Evolutionary conservation across 2,113 vertebrate genomes (phyloP).

Genomic region (Romanogobio albipinnatus): DNA sequence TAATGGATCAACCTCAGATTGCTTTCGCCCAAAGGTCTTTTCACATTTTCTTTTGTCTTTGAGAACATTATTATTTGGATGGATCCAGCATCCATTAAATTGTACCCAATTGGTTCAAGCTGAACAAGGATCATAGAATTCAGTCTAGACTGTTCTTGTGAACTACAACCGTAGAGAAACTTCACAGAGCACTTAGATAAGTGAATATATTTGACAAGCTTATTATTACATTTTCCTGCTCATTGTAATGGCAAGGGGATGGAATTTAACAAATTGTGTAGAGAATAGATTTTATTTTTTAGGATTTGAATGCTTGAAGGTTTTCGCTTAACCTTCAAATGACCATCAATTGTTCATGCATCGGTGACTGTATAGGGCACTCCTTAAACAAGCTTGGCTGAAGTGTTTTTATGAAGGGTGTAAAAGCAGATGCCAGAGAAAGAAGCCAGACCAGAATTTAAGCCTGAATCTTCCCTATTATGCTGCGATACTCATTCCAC

Average conservation of each 20-base stretch:
- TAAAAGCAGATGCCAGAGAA: constrained; percentile 1
- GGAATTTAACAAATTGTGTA: neutral
- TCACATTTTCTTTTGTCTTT: neutral
- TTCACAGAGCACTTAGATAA: neutral
- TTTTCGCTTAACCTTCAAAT: neutral
- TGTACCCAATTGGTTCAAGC: neutral
- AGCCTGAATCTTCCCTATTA: neutral
- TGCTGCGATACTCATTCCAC: constrained; percentile 18
- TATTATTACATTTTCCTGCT: neutral
- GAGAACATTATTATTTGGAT: neutral
- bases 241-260: neutral
- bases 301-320: neutral
- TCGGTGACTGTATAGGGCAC: neutral
- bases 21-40: neutral
- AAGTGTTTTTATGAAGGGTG: neutral
- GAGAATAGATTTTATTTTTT: neutral
- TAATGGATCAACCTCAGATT: neutral
- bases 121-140: neutral
- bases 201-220: neutral
- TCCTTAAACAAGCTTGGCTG: neutral
- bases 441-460: neutral
- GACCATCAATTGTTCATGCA: neutral
- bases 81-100: neutral
- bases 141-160: neutral
- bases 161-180: neutral